Evolutionary conservation across 2,797 vertebrate genomes (phyloP), one percentile per base, ranked within the genome.

Genomic region (Hafferia zeledoni): DNA sequence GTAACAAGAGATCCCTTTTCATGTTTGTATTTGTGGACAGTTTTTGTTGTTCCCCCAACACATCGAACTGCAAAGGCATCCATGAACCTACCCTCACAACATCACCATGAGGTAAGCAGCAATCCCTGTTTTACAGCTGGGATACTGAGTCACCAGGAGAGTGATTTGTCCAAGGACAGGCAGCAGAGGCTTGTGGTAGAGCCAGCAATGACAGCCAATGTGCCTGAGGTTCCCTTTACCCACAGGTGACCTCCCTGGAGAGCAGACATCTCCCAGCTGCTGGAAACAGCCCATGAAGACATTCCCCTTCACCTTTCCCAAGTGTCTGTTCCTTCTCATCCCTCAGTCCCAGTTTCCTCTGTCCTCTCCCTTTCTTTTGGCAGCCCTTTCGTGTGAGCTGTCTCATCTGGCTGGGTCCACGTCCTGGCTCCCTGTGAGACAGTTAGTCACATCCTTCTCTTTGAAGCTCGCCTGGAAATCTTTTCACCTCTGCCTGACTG

Each of bases 391-490:
- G 64, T 78, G 33, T 31, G 89, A 94, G 87, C 79, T 91, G 89
- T 47, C 76, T 94, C 95, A 96, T 93, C 91, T 91, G 89, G 89
- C 91, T 76, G 83, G 52, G 81, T 76, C 77, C 43, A 9, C 0
- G 4, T 83, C 64, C 87, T 87, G 41, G 43, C 68, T 85, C 56
- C 44, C 31, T 71, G 60, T 8, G 27, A 91, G 91, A 82, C 63
- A 88, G 25, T 70, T 59, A 90, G 91, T 97, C 96, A 96, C 94
- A 96, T 96, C 94, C 91, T 95, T 90, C 94, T 78, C 64, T 78
- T 74, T 93, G 83, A 95, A 81, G n/a, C 49, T 76, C 22, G 63
- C 90, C 69, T 90, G 88, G 83, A 94, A 92, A 68, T 78, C 87
- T 83, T 89, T 94, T 92, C 71, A 86, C 78, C 74, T 95, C 75